Base-by-base conservation (phyloP, 2,888 invertebrate species). In the Mythimna pallens region DNA sequence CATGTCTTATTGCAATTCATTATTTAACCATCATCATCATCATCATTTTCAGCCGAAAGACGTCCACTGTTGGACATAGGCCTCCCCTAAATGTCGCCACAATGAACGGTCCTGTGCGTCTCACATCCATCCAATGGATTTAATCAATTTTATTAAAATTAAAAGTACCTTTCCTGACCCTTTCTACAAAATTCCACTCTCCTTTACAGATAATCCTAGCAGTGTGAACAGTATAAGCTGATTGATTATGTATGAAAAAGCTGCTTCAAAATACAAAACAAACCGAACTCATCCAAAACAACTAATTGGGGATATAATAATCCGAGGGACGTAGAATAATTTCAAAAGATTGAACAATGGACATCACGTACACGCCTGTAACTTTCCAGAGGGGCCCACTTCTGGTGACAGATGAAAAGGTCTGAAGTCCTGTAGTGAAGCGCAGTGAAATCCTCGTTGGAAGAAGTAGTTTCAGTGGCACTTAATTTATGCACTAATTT, bases 301-400 rank as follows among this genome's bases (percentile, higher is more conserved):
- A 75, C 66, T 69, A 77, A 82, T 78, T 80, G 77, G 62, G 65
- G 69, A 66, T 80, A 57, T 22, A 78, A 70, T 72, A 47, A 73
- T 73, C 71, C 34, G 50, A 61, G 64, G 67, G 73, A 70, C 58
- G 50, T 54, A 65, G 74, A 73, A 73, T 83, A 81, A 78, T 83
- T 81, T 59, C 59, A 81, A 81, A 83, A 78, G 63, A 78, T 83
- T 47, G 65, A 83, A 83, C 83, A 83, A 83, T 81, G 59, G 73
- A 54, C 65, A 70, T 83, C 83, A 81, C 78, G 78, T 73, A 76
- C 83, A 83, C 71, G 73, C 70, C 71, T 71, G 65, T 65, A 83
- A 66, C 73, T 76, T 76, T 59, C 73, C 63, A 61, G 47, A 70
- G 59, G 67, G 80, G 40, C 68, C 50, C n/a, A 8, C 50, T 52